A percentile compares a stretch with the other conserved stretches of the same genome.
Conservation (phyloP, 2,888 invertebrate species). For the Cheilosia soror region DNA sequence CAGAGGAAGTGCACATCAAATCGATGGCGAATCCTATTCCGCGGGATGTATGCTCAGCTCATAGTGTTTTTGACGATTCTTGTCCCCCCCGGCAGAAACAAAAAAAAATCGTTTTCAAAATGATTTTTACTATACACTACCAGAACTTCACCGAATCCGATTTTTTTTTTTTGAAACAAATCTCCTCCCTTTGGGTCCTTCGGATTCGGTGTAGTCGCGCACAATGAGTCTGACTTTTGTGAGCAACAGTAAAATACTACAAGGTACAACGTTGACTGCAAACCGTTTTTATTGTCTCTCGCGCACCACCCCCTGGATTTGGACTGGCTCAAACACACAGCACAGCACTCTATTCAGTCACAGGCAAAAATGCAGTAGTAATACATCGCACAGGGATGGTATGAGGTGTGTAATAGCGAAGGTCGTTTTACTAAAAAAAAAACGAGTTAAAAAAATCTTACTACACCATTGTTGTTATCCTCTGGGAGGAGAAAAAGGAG, state of each 20-base stretch:
- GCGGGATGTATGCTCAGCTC: slow-evolving; percentile 24
- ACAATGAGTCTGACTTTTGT: slow-evolving; percentile 48
- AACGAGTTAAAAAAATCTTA: slow-evolving; percentile 18
- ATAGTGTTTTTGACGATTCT: slow-evolving; percentile 2
- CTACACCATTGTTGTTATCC: slow-evolving; percentile 61
- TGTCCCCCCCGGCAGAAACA: slow-evolving; percentile 8
- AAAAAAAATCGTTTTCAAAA: slow-evolving; percentile 30
- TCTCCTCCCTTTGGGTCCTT: neutral
- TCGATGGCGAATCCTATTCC: slow-evolving; percentile 61
- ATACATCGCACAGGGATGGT: slow-evolving; percentile 32
- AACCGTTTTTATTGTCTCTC: slow-evolving; percentile 60
- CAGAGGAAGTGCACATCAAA: slow-evolving; percentile 34
- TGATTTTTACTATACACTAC: slow-evolving; percentile 47
- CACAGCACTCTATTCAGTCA: neutral
- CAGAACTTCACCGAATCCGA: slow-evolving; percentile 23
- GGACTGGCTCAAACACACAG: slow-evolving; percentile 2
- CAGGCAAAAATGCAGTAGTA: slow-evolving; percentile 6
- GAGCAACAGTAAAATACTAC: slow-evolving; percentile 59
- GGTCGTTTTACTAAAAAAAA: slow-evolving; percentile 55
- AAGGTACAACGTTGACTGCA: slow-evolving; percentile 45
- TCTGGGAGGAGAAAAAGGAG: slow-evolving; percentile 46
- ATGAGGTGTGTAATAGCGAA: slow-evolving; percentile 62
- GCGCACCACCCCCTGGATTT: slow-evolving; percentile 34
- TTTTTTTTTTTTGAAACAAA: neutral
- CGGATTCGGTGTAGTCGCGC: slow-evolving; percentile 5